These are phyloP conservation scores for Ascaphus truei DNA, from an alignment of 2,113 vertebrate genomes.

Conservation along the genomic window DNA sequence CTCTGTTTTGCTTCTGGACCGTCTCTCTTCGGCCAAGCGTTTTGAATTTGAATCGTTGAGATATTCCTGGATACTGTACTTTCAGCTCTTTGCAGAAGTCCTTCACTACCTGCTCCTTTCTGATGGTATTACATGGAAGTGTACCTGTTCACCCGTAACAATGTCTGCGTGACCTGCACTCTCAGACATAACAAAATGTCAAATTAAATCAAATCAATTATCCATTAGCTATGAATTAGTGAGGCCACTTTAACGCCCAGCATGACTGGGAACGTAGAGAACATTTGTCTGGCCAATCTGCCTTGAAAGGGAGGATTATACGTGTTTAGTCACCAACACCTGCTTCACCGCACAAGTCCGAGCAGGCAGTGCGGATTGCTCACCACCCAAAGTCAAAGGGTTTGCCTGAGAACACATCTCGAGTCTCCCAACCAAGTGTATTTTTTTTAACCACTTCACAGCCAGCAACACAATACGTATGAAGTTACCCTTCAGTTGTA, in stretches of 20 bases:
- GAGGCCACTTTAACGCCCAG: neutral
- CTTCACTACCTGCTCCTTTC: too few species aligned
- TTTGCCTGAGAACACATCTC: neutral
- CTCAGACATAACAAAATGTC: too few species aligned
- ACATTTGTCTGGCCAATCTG: neutral
- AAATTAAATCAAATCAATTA: neutral
- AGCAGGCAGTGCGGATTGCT: neutral
- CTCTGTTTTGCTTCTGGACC: too few species aligned
- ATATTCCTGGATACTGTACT: too few species aligned
- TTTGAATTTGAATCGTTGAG: too few species aligned
- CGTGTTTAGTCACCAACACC: conserved; percentile 2
- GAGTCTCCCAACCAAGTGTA: neutral
- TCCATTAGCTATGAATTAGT: neutral
- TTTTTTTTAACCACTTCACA: neutral
- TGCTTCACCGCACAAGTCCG: neutral
- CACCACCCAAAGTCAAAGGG: neutral
- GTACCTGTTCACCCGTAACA: too few species aligned
- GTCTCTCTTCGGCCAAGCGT: too few species aligned
- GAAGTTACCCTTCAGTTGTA: too few species aligned
- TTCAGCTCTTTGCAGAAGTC: too few species aligned
- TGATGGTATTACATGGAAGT: too few species aligned
- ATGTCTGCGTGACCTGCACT: too few species aligned
- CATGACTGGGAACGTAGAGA: neutral
- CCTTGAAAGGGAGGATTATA: neutral
- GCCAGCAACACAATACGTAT: too few species aligned